A percentile compares a stretch with the other conserved stretches of the same genome.
These are phyloP conservation scores for Laterallus jamaicensis DNA, from an alignment of 2,113 vertebrate genomes.

Conservation along the genomic window DNA sequence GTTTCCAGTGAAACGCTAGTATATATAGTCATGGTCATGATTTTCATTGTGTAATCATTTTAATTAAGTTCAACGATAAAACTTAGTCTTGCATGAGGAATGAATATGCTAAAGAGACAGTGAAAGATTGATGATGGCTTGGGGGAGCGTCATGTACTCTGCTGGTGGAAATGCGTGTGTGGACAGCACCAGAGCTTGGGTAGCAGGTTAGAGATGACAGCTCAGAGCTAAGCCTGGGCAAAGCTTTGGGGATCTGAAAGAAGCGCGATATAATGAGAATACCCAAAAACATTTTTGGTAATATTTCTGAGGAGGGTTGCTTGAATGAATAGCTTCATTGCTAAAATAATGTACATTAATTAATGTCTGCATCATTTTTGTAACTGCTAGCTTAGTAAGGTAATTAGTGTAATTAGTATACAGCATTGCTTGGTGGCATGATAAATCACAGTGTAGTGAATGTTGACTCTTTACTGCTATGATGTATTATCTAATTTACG, in stretches of 20 bases:
- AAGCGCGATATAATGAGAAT: background rate
- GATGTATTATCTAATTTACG: slow-evolving; percentile 77
- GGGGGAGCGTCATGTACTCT: background rate
- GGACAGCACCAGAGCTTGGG: slow-evolving; percentile 5
- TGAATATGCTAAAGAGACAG: slow-evolving; percentile 39
- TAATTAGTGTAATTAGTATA: slow-evolving; percentile 81
- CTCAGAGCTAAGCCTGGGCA: background rate
- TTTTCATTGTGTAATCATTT: slow-evolving; percentile 74
- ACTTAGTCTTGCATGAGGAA: slow-evolving; percentile 74
- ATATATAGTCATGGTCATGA: slow-evolving; percentile 48
- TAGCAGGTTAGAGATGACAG: background rate
- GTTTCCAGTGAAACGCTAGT: slow-evolving; percentile 18
- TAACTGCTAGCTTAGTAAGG: slow-evolving; percentile 75
- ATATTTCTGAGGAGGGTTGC: slow-evolving; percentile 34
- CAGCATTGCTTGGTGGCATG: slow-evolving; percentile 61
- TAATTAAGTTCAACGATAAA: slow-evolving; percentile 73
- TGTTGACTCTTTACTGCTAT: slow-evolving; percentile 73
- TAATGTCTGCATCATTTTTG: slow-evolving; percentile 72
- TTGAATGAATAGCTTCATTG: slow-evolving; percentile 69
- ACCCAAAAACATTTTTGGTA: slow-evolving; percentile 22
- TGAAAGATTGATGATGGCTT: slow-evolving; percentile 59
- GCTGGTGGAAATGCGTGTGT: slow-evolving; percentile 19
- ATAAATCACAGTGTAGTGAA: slow-evolving; percentile 74
- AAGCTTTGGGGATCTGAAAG: background rate
- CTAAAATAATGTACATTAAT: slow-evolving; percentile 74